These are phyloP conservation scores for Nipponia nippon DNA, from an alignment of 2,113 vertebrate genomes.

Conservation along the genomic window DNA sequence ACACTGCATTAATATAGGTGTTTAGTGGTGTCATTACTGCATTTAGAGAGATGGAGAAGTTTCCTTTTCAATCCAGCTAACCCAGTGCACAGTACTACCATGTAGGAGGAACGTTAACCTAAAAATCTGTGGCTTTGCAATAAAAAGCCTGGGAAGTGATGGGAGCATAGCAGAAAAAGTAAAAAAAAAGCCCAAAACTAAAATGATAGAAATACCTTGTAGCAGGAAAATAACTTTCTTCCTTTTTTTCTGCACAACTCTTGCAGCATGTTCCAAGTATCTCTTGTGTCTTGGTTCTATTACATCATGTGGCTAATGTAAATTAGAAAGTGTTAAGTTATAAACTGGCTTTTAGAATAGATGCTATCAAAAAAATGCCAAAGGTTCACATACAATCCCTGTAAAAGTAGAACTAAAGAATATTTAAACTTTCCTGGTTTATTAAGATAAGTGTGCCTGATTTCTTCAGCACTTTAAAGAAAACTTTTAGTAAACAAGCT, in stretches of 20 bases:
- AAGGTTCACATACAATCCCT: background rate
- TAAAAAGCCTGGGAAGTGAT: background rate
- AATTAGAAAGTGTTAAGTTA: background rate
- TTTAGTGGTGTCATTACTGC: background rate
- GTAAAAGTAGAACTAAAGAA: background rate
- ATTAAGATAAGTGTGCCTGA: background rate
- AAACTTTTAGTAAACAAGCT: background rate
- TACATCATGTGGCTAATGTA: background rate
- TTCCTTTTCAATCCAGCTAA: background rate
- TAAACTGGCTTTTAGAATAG: background rate
- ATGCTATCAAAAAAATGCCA: background rate
- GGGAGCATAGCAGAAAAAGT: background rate
- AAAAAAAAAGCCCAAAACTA: background rate
- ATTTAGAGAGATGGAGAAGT: background rate
- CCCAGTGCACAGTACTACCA: no score
- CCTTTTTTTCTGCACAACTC: background rate
- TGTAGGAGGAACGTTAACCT: background rate
- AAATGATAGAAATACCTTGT: background rate
- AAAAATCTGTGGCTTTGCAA: background rate
- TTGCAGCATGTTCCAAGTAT: background rate
- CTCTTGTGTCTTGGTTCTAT: background rate
- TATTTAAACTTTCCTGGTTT: background rate
- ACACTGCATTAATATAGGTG: background rate
- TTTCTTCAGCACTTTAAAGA: background rate
- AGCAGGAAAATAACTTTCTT: background rate